These are phyloP conservation scores for honey bee (Apis mellifera) DNA, from an alignment of 1,140 invertebrate species.

Conservation along the genomic window DNA sequence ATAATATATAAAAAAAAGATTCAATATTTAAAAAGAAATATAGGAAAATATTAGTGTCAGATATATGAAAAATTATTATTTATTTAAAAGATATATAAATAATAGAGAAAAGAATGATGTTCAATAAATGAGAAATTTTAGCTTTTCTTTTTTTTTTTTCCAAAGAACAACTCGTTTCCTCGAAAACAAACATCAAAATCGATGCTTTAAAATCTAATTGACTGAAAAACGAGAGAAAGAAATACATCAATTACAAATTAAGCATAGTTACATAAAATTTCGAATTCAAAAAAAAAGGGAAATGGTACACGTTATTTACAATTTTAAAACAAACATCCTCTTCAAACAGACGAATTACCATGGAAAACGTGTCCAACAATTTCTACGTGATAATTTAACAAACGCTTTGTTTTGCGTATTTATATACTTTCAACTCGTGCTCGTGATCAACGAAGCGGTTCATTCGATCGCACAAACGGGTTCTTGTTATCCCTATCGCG, in stretches of 20 bases:
- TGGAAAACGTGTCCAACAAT: not conserved
- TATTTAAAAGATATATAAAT: too few relatives aligned
- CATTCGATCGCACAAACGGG: not conserved
- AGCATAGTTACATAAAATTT: not conserved
- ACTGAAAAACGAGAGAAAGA: not conserved
- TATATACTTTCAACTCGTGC: not conserved
- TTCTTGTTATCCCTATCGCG: not conserved
- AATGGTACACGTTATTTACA: not conserved
- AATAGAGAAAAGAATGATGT: too few relatives aligned
- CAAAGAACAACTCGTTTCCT: too few relatives aligned
- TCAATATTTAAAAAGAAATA: too few relatives aligned
- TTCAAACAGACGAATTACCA: not conserved
- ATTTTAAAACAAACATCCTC: not conserved
- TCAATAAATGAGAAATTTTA: too few relatives aligned
- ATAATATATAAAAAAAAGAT: too few relatives aligned
- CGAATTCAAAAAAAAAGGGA: not conserved
- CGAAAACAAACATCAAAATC: not conserved
- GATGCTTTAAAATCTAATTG: not conserved
- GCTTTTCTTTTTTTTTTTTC: too few relatives aligned
- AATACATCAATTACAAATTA: not conserved
- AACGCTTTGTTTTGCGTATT: not conserved
- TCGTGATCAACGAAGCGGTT: not conserved
- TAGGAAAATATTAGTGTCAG: too few relatives aligned
- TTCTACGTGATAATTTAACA: not conserved
- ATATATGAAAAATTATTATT: too few relatives aligned